Conservation (phyloP, 2,888 invertebrate genomes). For the Euplexia lucipara region DNA sequence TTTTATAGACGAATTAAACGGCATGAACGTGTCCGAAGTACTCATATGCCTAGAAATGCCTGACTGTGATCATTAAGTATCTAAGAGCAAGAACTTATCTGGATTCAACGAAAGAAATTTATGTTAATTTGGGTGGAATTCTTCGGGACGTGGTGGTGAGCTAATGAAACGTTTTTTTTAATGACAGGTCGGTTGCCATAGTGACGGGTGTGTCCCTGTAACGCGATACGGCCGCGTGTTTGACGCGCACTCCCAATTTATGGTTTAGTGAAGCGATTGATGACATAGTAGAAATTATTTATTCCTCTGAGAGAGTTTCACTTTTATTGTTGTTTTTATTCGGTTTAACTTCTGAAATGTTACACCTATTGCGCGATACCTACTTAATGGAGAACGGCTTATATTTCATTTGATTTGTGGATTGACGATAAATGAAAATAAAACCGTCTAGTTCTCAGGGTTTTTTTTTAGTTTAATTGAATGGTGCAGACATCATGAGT, state of each 20-base stretch:
- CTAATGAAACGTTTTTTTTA: constrained; percentile 67
- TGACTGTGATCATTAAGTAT: constrained; percentile 30
- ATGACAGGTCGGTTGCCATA: constrained; percentile 72
- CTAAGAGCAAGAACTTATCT: constrained; percentile 47
- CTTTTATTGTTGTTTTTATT: constrained; percentile 79
- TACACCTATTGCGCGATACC: constrained; percentile 67
- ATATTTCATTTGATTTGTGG: constrained; percentile 63
- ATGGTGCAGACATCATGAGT: constrained; percentile 34
- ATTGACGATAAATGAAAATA: constrained; percentile 50
- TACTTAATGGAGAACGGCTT: constrained; percentile 59
- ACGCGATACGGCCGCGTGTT: constrained; percentile 77
- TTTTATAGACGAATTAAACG: constrained; percentile 66
- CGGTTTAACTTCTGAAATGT: constrained; percentile 74
- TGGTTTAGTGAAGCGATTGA: constrained; percentile 84
- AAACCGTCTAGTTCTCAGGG: constrained; percentile 42
- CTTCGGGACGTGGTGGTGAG: constrained; percentile 47
- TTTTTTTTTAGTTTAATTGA: constrained; percentile 24
- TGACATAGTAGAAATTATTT: constrained; percentile 84
- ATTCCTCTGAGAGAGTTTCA: constrained; percentile 76
- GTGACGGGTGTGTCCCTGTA: constrained; percentile 75
- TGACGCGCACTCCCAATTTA: constrained; percentile 83
- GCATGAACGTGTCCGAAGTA: constrained; percentile 25
- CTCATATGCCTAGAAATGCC: constrained; percentile 26
- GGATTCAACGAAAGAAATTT: constrained; percentile 55
- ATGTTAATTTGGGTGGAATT: constrained; percentile 61